A percentile compares a stretch with the other conserved stretches of the same genome.
These are phyloP conservation scores for Zeugodacus cucurbitae DNA, from an alignment of 1,140 invertebrate species.

Conservation along the genomic window DNA sequence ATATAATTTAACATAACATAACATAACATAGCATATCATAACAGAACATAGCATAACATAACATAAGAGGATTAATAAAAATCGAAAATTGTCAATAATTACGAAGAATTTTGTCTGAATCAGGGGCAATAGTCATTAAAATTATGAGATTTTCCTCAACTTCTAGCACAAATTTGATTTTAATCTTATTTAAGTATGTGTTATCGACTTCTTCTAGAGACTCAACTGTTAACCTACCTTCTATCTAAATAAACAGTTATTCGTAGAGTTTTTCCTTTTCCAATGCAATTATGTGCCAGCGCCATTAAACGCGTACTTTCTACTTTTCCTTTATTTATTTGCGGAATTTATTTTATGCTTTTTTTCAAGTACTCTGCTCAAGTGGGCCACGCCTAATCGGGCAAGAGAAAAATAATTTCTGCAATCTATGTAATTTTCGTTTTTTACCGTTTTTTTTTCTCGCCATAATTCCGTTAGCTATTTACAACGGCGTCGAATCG, in stretches of 20 bases:
- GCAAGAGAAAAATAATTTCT: neutral
- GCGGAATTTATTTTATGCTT: neutral
- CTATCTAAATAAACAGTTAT: neutral
- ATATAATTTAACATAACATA: too few species aligned
- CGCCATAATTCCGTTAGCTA: neutral
- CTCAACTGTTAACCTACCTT: neutral
- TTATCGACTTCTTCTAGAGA: neutral
- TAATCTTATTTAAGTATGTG: neutral
- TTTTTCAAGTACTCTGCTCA: neutral
- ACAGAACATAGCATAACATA: too few species aligned
- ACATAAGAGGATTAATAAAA: too few species aligned
- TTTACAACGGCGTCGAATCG: neutral
- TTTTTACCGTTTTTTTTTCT: neutral
- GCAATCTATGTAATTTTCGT: neutral
- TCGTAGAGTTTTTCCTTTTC: neutral
- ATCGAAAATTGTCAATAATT: too few species aligned
- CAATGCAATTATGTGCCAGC: neutral
- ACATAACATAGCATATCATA: too few species aligned
- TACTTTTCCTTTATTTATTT: constrained; percentile 11
- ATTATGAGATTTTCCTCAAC: neutral
- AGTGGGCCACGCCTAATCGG: constrained; percentile 11
- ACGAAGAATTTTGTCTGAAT: too few species aligned
- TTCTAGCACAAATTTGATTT: neutral
- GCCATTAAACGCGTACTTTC: neutral
- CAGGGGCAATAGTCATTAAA: too few species aligned